Conservation (phyloP, 2,797 vertebrate species). For the Sebastes taczanowskii region DNA sequence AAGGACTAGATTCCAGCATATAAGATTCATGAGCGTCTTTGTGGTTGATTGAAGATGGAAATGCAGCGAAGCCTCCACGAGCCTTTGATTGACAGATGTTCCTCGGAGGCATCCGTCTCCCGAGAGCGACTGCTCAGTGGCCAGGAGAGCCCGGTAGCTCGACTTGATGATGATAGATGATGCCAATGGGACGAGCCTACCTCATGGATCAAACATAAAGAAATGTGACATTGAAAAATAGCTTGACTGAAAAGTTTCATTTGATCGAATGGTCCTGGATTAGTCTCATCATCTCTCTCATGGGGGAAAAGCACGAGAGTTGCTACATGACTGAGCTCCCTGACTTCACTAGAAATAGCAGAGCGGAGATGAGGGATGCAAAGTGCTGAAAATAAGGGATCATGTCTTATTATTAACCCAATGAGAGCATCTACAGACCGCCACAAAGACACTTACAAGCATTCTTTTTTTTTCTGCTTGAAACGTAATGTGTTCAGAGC, state of each 20-base stretch:
- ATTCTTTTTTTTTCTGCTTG: background rate
- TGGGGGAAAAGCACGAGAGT: conserved; percentile 28
- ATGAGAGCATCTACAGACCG: background rate
- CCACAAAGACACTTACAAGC: background rate
- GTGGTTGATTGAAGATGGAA: conserved; percentile 66
- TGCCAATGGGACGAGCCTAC: conserved; percentile 64
- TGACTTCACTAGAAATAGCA: conserved; percentile 19
- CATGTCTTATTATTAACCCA: conserved; percentile 32
- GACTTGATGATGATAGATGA: conserved; percentile 83
- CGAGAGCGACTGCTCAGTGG: conserved; percentile 71
- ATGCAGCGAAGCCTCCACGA: conserved; percentile 38
- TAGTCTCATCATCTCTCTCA: conserved; percentile 67
- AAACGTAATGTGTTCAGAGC: background rate
- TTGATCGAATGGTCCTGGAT: conserved; percentile 76
- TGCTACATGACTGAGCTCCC: conserved; percentile 26
- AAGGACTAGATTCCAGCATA: background rate
- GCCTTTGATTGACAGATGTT: conserved; percentile 76
- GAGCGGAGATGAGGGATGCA: background rate
- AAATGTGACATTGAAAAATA: conserved; percentile 82
- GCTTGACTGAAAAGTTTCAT: conserved; percentile 69
- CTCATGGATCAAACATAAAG: conserved; percentile 78
- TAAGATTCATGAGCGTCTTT: conserved; percentile 47
- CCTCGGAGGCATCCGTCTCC: conserved; percentile 59
- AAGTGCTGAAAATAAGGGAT: conserved; percentile 36
- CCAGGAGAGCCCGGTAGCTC: conserved; percentile 65